Conservation (phyloP, 2,113 vertebrate genomes). For the Zeus faber region DNA sequence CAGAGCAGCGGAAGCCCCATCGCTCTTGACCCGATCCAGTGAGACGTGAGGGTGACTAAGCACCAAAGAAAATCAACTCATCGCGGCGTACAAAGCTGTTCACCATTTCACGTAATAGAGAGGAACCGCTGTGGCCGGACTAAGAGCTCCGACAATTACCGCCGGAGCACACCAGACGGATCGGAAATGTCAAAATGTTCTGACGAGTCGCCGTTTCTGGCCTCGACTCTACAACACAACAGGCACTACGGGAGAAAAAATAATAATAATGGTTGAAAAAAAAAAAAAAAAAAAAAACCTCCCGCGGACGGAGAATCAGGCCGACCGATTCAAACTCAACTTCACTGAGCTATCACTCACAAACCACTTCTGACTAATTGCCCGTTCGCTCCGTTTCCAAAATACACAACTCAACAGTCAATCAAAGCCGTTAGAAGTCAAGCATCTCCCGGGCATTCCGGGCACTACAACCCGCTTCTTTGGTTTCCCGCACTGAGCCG, state of each 20-base stretch:
- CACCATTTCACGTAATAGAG: no score
- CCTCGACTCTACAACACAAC: not conserved
- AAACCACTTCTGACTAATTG: not conserved
- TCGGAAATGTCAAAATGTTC: not conserved
- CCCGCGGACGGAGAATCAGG: conserved; percentile 11
- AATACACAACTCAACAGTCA: not conserved
- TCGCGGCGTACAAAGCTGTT: no score
- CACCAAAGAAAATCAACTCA: no score
- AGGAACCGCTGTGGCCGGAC: not conserved
- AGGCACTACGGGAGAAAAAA: no score
- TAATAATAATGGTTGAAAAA: not conserved
- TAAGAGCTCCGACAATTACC: not conserved
- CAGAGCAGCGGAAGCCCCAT: no score
- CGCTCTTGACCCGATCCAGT: not conserved
- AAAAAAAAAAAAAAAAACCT: conserved; percentile 1
- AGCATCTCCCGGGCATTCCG: not conserved
- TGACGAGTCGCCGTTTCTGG: not conserved
- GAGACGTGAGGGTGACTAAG: no score
- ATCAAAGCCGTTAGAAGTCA: not conserved
- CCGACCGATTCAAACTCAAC: not conserved
- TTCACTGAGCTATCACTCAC: not conserved
- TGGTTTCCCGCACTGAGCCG: no score
- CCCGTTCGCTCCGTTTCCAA: not conserved
- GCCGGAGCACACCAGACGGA: not conserved
- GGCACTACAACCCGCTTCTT: no score